A percentile compares a stretch with the other conserved stretches of the same genome.
phyloP scores from a whole-genome alignment of 2,797 vertebrate genomes.

The Platalea minor region DNA sequence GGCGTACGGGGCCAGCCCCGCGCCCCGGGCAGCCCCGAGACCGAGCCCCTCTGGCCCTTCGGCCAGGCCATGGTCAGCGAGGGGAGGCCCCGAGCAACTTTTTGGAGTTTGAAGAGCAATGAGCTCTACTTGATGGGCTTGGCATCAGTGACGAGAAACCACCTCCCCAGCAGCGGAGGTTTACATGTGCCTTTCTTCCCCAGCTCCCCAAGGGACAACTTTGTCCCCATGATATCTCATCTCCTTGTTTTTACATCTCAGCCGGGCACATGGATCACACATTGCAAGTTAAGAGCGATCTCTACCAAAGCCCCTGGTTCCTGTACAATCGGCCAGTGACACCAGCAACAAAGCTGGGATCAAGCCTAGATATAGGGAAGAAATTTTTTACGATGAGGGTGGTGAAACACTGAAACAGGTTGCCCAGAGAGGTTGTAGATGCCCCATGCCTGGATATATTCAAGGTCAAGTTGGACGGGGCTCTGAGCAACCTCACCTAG shows the following conservation, averaged over 20 bases:
- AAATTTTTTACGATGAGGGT: fast-evolving
- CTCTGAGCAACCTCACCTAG: background rate
- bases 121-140: background rate
- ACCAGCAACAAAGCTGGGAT: background rate
- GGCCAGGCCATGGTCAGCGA: fast-evolving
- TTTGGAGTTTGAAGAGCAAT: background rate
- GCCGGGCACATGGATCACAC: fast-evolving
- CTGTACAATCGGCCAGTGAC: background rate
- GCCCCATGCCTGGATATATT: background rate
- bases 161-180: background rate
- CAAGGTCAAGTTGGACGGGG: fast-evolving
- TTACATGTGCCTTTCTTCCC: background rate
- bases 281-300: fast-evolving
- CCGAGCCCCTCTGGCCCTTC: background rate
- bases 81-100: background rate
- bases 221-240: background rate
- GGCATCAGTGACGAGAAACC: background rate
- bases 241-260: background rate
- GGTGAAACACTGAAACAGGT: background rate
- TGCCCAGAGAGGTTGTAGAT: background rate
- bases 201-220: background rate
- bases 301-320: background rate
- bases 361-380: background rate
- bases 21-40: background rate
- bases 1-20: background rate